Base-by-base conservation (phyloP, 2,888 invertebrate genomes). In the Hirtodrosophila confusa region DNA sequence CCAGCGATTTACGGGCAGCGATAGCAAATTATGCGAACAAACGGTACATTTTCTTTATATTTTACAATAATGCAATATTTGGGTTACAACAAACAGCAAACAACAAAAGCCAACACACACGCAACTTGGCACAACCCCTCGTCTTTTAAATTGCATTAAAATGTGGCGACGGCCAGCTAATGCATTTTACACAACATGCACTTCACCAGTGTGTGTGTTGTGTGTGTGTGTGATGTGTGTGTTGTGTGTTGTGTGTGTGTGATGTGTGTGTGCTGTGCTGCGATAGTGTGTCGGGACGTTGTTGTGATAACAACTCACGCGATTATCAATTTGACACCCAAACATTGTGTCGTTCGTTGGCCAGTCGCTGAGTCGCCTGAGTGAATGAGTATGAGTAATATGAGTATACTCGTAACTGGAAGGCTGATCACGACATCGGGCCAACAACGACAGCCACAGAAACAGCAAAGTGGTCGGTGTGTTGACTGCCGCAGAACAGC, bases 281-380 rank as follows among this genome's bases (percentile, higher is more conserved):
- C 17, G 17, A 17, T 17, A 17, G 17, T 65, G 63, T 64, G 57
- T 78, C 63, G 69, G 55, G 23, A 48, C 61, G 62, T 80, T 84
- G 74, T 86, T 88, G 88, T 85, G 85, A 88, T 88, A 87, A 82
- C 83, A 85, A 84, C 88, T 84, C 87, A 85, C 82, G 85, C 88
- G 88, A 89, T 87, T 87, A 87, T 89, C 87, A 87, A 80, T 89
- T 87, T 87, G 87, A 87, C 87, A 87, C 87, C 82, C 85, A 80
- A 80, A 77, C 80, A 82, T 70, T 78, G 75, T 68, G 80, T 72
- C 67, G 77, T 64, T 72, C 54, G 69, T 63, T 73, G 63, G 54
- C 69, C 61, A 53, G 50, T 27, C 58, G 47, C 50, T 48, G 49
- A 44, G 51, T 53, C 27, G 56, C 31, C 64, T 35, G 51, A 66